Conservation (phyloP, 2,888 invertebrate genomes). For the Thecophora atra region DNA sequence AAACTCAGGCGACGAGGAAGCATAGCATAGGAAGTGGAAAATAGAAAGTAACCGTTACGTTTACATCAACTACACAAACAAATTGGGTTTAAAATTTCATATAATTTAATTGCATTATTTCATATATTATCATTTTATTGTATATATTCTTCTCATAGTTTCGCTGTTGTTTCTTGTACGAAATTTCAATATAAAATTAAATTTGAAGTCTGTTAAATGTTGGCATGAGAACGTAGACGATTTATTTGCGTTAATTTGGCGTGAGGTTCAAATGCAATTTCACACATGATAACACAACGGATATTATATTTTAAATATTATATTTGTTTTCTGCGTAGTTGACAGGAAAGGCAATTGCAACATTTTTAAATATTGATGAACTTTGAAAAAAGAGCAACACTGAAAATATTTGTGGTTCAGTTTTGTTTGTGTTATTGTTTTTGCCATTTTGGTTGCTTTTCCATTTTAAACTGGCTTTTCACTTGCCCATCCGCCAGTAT, state of each 20-base stretch:
- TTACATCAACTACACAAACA: not conserved
- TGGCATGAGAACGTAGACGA: not conserved
- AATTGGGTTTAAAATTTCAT: not conserved
- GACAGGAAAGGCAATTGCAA: not conserved
- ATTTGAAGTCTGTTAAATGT: not conserved
- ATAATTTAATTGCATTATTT: constrained; percentile 5
- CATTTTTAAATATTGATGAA: not conserved
- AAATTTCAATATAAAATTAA: constrained; percentile 1
- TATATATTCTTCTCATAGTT: too few species aligned
- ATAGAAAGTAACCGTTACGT: not conserved
- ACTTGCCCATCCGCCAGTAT: too few species aligned
- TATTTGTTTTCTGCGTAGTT: not conserved
- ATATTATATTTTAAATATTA: not conserved
- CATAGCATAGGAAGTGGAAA: too few species aligned
- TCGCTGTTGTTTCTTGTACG: not conserved
- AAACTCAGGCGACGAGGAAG: too few species aligned
- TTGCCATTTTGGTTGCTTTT: too few species aligned
- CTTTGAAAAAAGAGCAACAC: not conserved
- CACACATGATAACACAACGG: not conserved
- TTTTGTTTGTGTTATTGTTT: too few species aligned
- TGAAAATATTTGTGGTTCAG: too few species aligned
- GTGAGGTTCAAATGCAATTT: constrained; percentile 16
- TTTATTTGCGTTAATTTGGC: constrained; percentile 5
- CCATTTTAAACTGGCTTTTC: too few species aligned
- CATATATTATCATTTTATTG: too few species aligned